Conservation (phyloP, 35 echinoderm and acorn worm species). For the Patiria miniata region DNA sequence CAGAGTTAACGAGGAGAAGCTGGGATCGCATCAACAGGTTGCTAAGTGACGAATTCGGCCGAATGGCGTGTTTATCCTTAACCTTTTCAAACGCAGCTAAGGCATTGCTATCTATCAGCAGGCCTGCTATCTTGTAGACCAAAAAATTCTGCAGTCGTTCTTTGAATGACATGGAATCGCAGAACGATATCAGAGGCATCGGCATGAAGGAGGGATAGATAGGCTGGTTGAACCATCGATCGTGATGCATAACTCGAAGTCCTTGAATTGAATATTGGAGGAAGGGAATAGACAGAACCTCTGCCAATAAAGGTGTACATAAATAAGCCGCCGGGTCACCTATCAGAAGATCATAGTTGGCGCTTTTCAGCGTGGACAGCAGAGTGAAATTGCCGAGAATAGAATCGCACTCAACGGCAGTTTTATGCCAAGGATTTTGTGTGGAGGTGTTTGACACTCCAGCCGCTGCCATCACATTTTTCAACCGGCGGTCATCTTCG, state of each 20-base stretch:
- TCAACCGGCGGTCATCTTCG: too few relatives aligned
- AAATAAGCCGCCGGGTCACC: not conserved
- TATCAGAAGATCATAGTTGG: slow-evolving; percentile 1
- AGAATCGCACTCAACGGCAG: not conserved
- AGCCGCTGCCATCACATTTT: not conserved
- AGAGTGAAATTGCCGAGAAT: not conserved
- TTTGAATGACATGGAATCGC: not conserved
- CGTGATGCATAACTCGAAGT: not conserved
- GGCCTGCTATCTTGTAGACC: not conserved
- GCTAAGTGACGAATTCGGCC: not conserved
- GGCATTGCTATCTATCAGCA: not conserved
- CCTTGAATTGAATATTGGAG: not conserved
- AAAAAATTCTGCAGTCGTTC: not conserved
- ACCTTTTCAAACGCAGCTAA: not conserved
- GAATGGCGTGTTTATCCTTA: not conserved
- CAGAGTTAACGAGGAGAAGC: not conserved
- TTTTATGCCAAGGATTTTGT: not conserved
- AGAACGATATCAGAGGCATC: not conserved
- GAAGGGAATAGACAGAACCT: not conserved
- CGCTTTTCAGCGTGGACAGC: not conserved
- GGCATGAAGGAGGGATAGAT: slow-evolving; percentile 13
- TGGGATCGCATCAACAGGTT: not conserved
- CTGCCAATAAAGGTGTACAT: not conserved
- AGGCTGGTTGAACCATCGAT: not conserved
- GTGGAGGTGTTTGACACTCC: not conserved